phyloP scores from a whole-genome alignment of 2,888 invertebrate species.

The Diogma glabrata region DNA sequence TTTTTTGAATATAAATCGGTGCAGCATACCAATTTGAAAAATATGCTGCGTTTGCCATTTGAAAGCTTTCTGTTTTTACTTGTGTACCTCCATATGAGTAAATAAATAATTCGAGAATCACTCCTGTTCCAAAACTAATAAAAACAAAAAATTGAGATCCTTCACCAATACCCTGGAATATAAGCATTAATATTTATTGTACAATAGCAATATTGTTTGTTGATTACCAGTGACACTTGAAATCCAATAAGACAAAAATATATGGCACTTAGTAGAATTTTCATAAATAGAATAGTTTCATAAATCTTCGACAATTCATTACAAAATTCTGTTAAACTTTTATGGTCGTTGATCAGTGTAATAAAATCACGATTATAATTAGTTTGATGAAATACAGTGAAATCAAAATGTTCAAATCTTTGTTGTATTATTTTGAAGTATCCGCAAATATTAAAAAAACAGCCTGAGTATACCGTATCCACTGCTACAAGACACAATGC shows the following conservation, averaged over 20 bases:
- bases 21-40: neutral
- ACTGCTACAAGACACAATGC: neutral
- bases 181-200: too few relatives aligned
- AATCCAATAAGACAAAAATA: conserved; percentile 11
- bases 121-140: neutral
- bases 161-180: conserved; percentile 6
- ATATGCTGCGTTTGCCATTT: neutral
- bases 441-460: neutral
- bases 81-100: conserved; percentile 12
- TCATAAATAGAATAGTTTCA: conserved; percentile 2
- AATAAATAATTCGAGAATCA: conserved; percentile 11
- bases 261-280: conserved; percentile 10
- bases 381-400: too few relatives aligned
- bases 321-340: too few relatives aligned
- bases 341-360: neutral
- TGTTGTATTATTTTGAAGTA: neutral
- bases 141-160: too few relatives aligned
- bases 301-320: conserved; percentile 6
- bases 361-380: neutral
- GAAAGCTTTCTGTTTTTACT: neutral
- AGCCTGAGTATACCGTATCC: neutral
- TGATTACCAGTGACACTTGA: conserved; percentile 8
- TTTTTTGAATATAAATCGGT: neutral
- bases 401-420: too few relatives aligned
- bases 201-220: too few relatives aligned